Base-by-base conservation (phyloP, 1,140 invertebrate genomes). In the Calliphora vicina region DNA sequence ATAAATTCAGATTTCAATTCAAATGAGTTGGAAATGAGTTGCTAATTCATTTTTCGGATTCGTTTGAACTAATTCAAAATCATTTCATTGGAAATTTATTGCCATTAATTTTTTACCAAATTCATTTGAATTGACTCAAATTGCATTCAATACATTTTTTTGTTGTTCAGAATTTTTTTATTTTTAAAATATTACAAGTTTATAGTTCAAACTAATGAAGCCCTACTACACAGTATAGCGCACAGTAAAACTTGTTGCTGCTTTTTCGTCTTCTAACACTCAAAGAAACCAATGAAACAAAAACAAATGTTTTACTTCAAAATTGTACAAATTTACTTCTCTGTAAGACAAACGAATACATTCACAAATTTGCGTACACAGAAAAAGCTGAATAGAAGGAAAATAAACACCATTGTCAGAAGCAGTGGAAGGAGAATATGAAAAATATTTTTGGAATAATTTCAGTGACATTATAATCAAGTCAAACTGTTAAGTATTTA, bases 401-500 rank as follows among this genome's bases (percentile, higher is more conserved):
- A 50, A 17, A 50, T 17, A 13, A 50, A 50, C 13, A 50, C 45
- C 5, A 35, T 50, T 12, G 45, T 8, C 35, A 35, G 10, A 35
- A 2, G 0, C 35, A 35, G 13, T 50, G 45, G 45, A 50, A n/a
- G 3, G 17, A 50, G 45, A 50, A 50, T 50, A 17, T 1, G 12
- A 17, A 17, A 17, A 17, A 50, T 10, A 17, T 10, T 10, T 50
- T 50, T 50, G 0, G 45, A 72, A 42, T n/a, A 17, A 57, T 67
- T 67, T 23, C 8, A 6, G 61, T 78, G 74, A 78, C 74, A 78
- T 78, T 78, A 78, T 78, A 78, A 78, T 78, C 74, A 78, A 78
- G 74, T 78, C 74, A 78, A 78, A 78, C 74, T 78, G 74, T 23
- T 78, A 78, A 78, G 74, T 78, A 78, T 78, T 78, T 78, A 78